Evolutionary conservation across 2,888 invertebrate species (phyloP).

Genomic region (Stenurella melanura): DNA sequence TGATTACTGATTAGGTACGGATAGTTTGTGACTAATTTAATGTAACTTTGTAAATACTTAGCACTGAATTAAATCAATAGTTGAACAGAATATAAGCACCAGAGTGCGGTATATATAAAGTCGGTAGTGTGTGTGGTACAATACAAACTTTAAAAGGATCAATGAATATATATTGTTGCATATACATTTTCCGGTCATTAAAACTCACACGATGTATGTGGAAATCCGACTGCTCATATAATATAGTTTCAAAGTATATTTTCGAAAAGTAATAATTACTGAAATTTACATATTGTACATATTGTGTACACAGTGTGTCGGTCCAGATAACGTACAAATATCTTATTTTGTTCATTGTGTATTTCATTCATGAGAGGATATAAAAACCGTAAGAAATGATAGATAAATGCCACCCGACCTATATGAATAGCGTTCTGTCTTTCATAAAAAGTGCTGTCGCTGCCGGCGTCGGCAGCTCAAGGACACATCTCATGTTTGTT

Average conservation of each 20-base stretch:
- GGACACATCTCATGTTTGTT: too few relatives aligned
- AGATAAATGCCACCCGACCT: too few relatives aligned
- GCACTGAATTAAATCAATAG: neutral
- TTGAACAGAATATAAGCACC: neutral
- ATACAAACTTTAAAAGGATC: neutral
- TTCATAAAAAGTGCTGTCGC: too few relatives aligned
- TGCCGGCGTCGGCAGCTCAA: too few relatives aligned
- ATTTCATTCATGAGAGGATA: too few relatives aligned
- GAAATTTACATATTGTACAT: too few relatives aligned
- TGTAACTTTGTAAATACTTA: neutral
- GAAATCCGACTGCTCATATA: neutral
- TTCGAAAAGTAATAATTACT: neutral
- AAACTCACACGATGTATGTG: constrained; percentile 1
- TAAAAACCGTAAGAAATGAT: too few relatives aligned
- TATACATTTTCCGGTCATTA: constrained; percentile 22
- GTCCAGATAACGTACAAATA: too few relatives aligned
- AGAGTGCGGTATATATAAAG: neutral
- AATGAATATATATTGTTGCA: constrained; percentile 4
- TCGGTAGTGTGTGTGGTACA: constrained; percentile 1
- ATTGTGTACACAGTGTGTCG: too few relatives aligned
- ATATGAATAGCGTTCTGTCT: too few relatives aligned
- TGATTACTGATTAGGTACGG: neutral
- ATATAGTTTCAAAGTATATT: neutral
- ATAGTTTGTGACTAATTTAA: neutral
- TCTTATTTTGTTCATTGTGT: too few relatives aligned